A percentile compares a stretch with the other conserved stretches of the same genome.
phyloP scores from a whole-genome alignment of 1,140 invertebrate genomes.

The Lethocerus indicus region DNA sequence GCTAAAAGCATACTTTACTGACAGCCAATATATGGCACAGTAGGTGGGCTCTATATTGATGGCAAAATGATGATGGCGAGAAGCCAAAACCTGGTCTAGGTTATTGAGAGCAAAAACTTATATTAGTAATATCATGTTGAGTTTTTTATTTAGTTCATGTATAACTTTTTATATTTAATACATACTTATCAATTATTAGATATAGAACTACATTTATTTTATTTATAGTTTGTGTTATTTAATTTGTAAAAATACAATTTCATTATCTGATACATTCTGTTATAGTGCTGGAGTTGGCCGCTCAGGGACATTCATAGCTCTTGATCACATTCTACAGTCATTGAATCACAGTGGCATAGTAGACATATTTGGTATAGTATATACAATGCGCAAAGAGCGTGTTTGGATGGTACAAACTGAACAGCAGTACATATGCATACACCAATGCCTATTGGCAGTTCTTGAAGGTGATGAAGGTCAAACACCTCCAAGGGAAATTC shows the following conservation, averaged over 20 bases:
- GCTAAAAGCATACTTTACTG: too few species aligned
- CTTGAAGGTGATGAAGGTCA: slow-evolving; percentile 75
- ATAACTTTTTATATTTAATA: too few species aligned
- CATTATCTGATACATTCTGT: slow-evolving; percentile 18
- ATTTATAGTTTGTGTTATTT: background rate
- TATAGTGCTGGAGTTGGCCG: slow-evolving; percentile 67
- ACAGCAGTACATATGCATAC: slow-evolving; percentile 93
- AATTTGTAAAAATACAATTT: background rate
- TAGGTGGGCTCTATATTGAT: too few species aligned
- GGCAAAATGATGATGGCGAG: too few species aligned
- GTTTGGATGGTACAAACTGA: slow-evolving; percentile 97
- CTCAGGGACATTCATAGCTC: slow-evolving; percentile 84
- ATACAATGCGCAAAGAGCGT: slow-evolving; percentile 87
- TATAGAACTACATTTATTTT: background rate
- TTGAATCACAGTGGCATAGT: slow-evolving; percentile 55
- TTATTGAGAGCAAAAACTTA: too few species aligned
- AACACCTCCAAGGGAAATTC: slow-evolving; percentile 53
- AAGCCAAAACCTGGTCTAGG: too few species aligned
- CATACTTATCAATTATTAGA: background rate
- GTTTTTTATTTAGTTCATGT: too few species aligned
- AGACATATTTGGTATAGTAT: slow-evolving; percentile 94
- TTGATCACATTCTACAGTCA: slow-evolving; percentile 82
- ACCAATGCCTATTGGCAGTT: slow-evolving; percentile 87
- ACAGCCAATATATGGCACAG: too few species aligned
- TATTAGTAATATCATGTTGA: too few species aligned